Evolutionary conservation across 2,888 invertebrate genomes (phyloP), one percentile per base, ranked within the genome.

Genomic region (Dexiosoma caninum): DNA sequence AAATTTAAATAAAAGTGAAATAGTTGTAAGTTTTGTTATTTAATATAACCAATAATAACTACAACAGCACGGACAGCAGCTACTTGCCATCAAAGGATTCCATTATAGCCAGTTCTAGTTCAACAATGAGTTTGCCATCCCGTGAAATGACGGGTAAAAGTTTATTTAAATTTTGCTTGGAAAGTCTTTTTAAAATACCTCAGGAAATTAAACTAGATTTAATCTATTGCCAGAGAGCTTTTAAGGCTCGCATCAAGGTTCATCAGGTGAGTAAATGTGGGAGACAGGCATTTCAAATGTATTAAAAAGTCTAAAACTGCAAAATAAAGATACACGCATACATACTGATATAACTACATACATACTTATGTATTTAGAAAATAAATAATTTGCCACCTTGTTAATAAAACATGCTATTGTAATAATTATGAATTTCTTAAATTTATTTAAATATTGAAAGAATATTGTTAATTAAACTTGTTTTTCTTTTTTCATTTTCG

Each of bases 171-270:
- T 85, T 81, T 70, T 88, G 87, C 76, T 78, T 88, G 81, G 87
- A 87, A 59, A 86, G 85, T 51, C 85, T 79, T 82, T 88, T 85
- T 79, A 87, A 85, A 82, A 84, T 89, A 80, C 89, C 89, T 7
- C 82, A 84, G 67, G 88, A 90, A 60, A 83, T 90, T 0, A 88
- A 86, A 81, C 87, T 89, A 82, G 90, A 90, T 84, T 85, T 90
- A 83, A 84, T 89, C 66, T 90, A 90, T 83, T 89, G 89, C 78
- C 90, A 90, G 84, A 86, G 89, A 75, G 86, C 88, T 40, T 59
- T 90, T 69, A 86, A 86, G 66, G 85, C 86, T 59, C 87, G 89
- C 83, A 84, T 90, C 62, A 89, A 88, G 83, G 88, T 90, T 30
- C 90, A 90, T 82, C 86, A 87, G 87, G 90, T 90, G 82, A 87